phyloP scores from a whole-genome alignment of 2,797 vertebrate species.

The Pseudocheirus occidentalis region DNA sequence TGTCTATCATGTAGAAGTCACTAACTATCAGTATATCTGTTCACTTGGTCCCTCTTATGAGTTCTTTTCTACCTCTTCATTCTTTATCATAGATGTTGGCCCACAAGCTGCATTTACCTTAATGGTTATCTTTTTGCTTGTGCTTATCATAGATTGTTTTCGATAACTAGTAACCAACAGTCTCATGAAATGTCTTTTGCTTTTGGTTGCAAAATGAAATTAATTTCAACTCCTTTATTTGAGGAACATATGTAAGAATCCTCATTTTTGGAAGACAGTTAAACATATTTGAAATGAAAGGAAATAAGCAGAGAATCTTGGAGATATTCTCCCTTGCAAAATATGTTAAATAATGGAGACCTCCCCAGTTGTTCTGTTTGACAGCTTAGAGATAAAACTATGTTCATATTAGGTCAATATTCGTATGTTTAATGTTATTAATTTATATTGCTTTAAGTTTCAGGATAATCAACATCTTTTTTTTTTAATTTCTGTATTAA shows the following conservation, averaged over 20 bases:
- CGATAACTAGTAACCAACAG: background rate
- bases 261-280: conserved; percentile 50
- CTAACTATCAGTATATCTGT: background rate
- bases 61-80: background rate
- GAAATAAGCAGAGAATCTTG: conserved; percentile 43
- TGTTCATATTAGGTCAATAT: conserved; percentile 26
- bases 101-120: background rate
- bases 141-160: background rate
- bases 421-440: conserved; percentile 54
- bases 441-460: background rate
- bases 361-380: background rate
- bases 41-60: background rate
- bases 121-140: background rate
- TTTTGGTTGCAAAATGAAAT: background rate
- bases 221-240: background rate
- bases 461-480: conserved; percentile 43
- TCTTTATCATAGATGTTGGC: background rate
- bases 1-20: background rate
- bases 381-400: conserved; percentile 36
- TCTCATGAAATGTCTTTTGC: background rate
- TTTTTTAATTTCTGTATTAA: conserved; percentile 45
- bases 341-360: conserved; percentile 46
- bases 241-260: background rate
- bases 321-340: conserved; percentile 24
- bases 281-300: conserved; percentile 51